phyloP scores from a whole-genome alignment of 2,113 vertebrate species.

The Pomatorhinus ruficollis region DNA sequence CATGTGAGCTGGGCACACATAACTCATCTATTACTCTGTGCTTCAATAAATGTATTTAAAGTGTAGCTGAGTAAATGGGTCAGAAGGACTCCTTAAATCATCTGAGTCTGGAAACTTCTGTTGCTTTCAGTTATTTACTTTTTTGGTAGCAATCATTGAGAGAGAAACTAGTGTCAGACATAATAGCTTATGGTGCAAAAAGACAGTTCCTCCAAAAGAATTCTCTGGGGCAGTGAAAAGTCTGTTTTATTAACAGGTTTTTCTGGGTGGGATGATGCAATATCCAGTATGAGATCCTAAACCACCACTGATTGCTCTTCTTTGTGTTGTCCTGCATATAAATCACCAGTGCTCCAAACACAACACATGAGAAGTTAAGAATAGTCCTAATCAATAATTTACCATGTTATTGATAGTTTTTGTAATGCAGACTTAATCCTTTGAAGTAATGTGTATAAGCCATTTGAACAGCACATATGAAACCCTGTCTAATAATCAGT shows the following conservation, averaged over 20 bases:
- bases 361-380: background rate
- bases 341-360: background rate
- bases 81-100: background rate
- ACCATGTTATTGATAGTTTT: background rate
- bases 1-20: background rate
- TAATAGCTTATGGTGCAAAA: background rate
- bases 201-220: background rate
- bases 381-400: background rate
- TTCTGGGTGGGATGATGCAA: background rate
- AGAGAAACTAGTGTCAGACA: background rate
- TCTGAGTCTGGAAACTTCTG: background rate
- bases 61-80: background rate
- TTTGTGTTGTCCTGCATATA: background rate
- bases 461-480: background rate
- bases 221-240: background rate
- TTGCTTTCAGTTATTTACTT: background rate
- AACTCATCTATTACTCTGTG: background rate
- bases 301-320: rapidly evolving
- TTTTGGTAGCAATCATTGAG: rapidly evolving
- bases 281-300: background rate
- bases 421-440: background rate
- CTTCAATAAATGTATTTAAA: background rate
- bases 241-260: background rate
- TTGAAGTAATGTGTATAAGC: background rate
- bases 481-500: background rate